A percentile compares a stretch with the other conserved stretches of the same genome.
Conservation (phyloP, 2,888 invertebrate species). For the Leucophenga montana region DNA sequence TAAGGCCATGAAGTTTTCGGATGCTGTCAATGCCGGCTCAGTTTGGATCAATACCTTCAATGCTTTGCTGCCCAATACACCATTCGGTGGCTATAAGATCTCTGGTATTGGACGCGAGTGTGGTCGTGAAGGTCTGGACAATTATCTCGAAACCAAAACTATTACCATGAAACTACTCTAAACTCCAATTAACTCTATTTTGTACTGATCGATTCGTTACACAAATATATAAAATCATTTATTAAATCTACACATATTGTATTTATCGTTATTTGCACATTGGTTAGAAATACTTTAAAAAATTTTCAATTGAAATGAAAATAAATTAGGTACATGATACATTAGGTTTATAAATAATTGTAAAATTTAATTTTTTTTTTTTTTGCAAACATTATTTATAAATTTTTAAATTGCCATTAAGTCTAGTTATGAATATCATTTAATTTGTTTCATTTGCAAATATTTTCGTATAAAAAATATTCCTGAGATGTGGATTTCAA, state of each 20-base stretch:
- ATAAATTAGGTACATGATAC: neutral
- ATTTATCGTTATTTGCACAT: constrained; percentile 35
- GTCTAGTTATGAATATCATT: neutral
- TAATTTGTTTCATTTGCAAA: constrained; percentile 5
- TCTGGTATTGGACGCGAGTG: constrained; percentile 90
- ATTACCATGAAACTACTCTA: constrained; percentile 76
- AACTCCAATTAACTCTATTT: neutral
- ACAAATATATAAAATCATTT: constrained; percentile 19
- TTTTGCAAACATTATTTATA: too few relatives aligned
- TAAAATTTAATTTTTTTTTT: neutral
- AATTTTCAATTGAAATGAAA: neutral
- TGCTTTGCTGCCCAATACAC: constrained; percentile 78
- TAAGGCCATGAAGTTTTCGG: constrained; percentile 83
- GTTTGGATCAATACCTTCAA: constrained; percentile 80
- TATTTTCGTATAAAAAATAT: constrained; percentile 51
- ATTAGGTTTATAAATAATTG: neutral
- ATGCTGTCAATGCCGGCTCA: constrained; percentile 84
- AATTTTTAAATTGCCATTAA: neutral
- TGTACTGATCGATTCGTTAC: neutral
- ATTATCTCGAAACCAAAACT: constrained; percentile 86
- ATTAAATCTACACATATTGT: constrained; percentile 15
- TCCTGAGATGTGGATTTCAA: constrained; percentile 56
- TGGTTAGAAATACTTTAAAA: constrained; percentile 26
- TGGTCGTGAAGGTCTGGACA: constrained; percentile 85
- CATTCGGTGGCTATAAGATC: constrained; percentile 92